phyloP scores from a whole-genome alignment of 2,113 vertebrate genomes.

The Addax nasomaculatus region DNA sequence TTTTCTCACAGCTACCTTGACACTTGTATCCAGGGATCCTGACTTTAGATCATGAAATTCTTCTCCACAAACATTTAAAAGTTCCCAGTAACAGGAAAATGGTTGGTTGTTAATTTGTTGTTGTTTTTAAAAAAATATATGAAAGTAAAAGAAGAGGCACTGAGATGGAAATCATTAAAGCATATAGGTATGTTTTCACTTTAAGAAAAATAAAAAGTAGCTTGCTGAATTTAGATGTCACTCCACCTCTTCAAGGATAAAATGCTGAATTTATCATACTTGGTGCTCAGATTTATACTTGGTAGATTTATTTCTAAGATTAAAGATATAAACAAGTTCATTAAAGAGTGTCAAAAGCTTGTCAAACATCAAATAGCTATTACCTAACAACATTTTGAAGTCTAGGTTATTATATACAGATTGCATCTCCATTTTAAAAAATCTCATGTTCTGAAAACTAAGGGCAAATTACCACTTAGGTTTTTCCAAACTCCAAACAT shows the following conservation, averaged over 20 bases:
- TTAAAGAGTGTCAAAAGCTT: conserved; percentile 62
- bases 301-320: conserved; percentile 56
- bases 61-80: background rate
- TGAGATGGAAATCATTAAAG: background rate
- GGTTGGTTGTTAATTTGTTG: background rate
- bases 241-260: conserved; percentile 8
- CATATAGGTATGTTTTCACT: background rate
- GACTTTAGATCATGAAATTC: background rate
- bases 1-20: background rate
- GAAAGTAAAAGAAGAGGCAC: background rate
- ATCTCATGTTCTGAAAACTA: conserved; percentile 10
- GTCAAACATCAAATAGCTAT: conserved; percentile 58
- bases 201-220: background rate
- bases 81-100: background rate
- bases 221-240: conserved; percentile 29
- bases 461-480: conserved; percentile 30
- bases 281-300: background rate
- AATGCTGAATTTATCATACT: background rate
- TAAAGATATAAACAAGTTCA: conserved; percentile 62
- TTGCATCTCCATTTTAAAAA: conserved; percentile 41
- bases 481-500: conserved; percentile 36
- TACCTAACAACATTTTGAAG: conserved; percentile 51
- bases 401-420: conserved; percentile 56
- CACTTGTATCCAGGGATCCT: background rate
- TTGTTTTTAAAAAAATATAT: background rate